Base-by-base conservation (phyloP, 2,888 invertebrate genomes). In the Tetrapedia diversipes region DNA sequence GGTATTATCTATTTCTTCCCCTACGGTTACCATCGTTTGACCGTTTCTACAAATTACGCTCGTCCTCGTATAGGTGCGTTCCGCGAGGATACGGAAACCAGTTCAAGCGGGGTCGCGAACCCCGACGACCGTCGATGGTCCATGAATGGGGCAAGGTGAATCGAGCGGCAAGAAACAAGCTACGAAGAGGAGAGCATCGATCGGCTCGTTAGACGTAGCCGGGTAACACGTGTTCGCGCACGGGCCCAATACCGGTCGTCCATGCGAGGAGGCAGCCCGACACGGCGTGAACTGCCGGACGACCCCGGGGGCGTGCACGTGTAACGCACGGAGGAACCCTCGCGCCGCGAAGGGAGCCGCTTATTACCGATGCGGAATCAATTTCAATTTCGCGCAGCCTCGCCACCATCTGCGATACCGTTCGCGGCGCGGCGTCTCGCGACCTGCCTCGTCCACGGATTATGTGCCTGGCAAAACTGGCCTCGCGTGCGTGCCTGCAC, bases 331-430 rank as follows among this genome's bases (percentile, higher is more conserved):
- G 68, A 64, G 68, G 68, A 64, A 51, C 71, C 61, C 64, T 29
- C n/a, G 54, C 47, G 71, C 73, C 59, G 76, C 76, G n/a, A n/a
- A 77, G 80, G 84, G 79, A 85, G 79, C 77, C 73, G 77, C 82
- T 84, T 84, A 84, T 84, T 84, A 84, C 82, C 80, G 86, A 87
- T 85, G 83, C 86, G 87, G 82, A 87, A 87, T 87, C 87, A 87
- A 87, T 87, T 87, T 87, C 87, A 87, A 87, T 87, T 87, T 87
- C 79, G 83, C 87, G 75, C 71, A 70, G 79, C 79, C 77, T 81
- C 81, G 72, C 81, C 85, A 81, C 78, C n/a, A n/a, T n/a, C 84
- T 85, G 82, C 76, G 82, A 83, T 70, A 71, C 75, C 61, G 68
- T 74, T 43, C 76, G 68, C 71, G 66, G 49, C 74, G 54, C 67